phyloP scores from a whole-genome alignment of 2,113 vertebrate genomes.

The Axis porcinus region DNA sequence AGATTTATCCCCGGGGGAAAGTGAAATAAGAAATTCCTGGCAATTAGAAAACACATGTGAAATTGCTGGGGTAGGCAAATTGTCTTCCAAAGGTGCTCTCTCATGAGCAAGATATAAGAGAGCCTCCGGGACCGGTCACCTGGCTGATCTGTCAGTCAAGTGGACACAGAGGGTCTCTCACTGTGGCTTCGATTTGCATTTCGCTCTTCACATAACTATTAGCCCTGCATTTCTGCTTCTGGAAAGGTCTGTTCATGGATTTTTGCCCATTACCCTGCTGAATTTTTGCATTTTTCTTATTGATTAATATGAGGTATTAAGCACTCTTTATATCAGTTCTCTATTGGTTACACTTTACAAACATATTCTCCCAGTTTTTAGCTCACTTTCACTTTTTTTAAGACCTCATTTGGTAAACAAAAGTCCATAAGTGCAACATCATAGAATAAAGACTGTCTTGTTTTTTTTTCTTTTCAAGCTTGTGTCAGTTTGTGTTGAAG shows the following conservation, averaged over 20 bases:
- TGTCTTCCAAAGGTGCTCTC: neutral
- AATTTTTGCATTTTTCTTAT: neutral
- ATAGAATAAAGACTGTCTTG: neutral
- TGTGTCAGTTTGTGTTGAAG: neutral
- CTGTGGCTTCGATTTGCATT: neutral
- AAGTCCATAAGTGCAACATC: neutral
- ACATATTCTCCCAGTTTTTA: neutral
- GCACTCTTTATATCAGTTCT: neutral
- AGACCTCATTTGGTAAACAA: neutral
- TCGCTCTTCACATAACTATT: neutral
- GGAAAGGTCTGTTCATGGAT: neutral
- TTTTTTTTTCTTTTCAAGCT: neutral
- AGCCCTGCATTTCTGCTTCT: neutral
- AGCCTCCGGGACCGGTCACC: neutral
- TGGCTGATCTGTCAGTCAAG: neutral
- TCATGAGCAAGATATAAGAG: neutral
- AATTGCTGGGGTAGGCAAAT: neutral
- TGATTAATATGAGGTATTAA: neutral
- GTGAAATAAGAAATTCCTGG: neutral
- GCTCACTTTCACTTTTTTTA: neutral
- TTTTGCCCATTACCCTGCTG: neutral
- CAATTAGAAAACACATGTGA: neutral
- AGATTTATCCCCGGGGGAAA: neutral
- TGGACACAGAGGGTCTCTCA: neutral
- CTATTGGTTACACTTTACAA: neutral